A percentile compares a stretch with the other conserved stretches of the same genome.
These are phyloP conservation scores for Symphodus melops DNA, from an alignment of 2,113 vertebrate species.

Conservation along the genomic window DNA sequence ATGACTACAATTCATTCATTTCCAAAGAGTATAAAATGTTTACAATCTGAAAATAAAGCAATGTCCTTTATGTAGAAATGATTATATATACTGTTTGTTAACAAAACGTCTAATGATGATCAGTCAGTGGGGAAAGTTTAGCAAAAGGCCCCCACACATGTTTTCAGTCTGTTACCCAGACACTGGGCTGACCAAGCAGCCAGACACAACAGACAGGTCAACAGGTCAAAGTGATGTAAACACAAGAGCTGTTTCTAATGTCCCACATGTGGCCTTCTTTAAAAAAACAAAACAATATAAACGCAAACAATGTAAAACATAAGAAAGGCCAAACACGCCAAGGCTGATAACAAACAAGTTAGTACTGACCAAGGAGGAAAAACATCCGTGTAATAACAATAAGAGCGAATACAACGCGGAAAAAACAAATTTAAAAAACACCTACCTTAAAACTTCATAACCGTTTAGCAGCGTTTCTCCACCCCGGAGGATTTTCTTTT, in stretches of 20 bases:
- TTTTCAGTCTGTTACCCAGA: no score
- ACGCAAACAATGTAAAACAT: neutral
- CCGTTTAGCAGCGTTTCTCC: constrained; percentile 63
- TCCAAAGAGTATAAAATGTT: no score
- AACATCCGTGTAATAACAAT: neutral
- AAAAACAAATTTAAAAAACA: constrained; percentile 9
- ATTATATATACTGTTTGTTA: no score
- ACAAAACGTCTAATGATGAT: no score
- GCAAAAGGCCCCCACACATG: no score
- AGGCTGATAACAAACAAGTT: neutral
- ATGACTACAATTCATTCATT: no score
- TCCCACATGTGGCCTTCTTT: neutral
- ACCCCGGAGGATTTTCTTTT: constrained; percentile 64
- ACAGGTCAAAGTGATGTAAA: constrained; percentile 55
- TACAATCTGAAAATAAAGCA: no score
- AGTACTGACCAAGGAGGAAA: neutral
- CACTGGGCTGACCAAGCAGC: neutral
- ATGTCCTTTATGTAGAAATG: no score
- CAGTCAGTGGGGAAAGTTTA: no score
- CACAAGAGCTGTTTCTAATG: constrained; percentile 11
- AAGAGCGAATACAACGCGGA: neutral
- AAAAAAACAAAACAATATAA: no score
- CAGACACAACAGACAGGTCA: constrained; percentile 61
- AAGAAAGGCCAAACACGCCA: neutral
- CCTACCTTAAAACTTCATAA: constrained; percentile 81